phyloP scores from a whole-genome alignment of 1,140 invertebrate species.

The Macrobrachium rosenbergii region DNA sequence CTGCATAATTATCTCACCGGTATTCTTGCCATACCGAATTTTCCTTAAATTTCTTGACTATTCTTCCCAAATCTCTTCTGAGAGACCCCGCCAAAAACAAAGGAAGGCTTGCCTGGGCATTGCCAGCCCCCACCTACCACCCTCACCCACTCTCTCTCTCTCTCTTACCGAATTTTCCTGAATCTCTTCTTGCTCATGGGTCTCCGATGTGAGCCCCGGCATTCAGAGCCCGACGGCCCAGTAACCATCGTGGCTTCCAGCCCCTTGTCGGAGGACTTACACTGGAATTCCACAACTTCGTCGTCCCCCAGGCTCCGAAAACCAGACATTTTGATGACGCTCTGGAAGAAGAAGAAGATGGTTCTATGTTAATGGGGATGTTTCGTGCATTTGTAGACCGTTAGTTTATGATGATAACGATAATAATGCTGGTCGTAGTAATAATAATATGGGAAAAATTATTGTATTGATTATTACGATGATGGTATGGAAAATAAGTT shows the following conservation, averaged over 20 bases:
- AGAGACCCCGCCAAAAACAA: too few relatives aligned
- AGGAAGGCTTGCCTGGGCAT: too few relatives aligned
- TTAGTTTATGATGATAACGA: neutral
- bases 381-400: neutral
- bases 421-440: too few relatives aligned
- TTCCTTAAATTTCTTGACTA: too few relatives aligned
- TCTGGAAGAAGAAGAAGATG: conserved; percentile 74
- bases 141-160: too few relatives aligned
- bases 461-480: neutral
- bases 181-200: conserved; percentile 83
- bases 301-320: conserved; percentile 89
- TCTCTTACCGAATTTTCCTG: conserved; percentile 82
- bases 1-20: too few relatives aligned
- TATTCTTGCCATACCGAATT: too few relatives aligned
- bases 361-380: neutral
- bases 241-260: conserved; percentile 87
- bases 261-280: conserved; percentile 85
- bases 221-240: conserved; percentile 81
- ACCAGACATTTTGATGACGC: conserved; percentile 88
- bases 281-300: conserved; percentile 89
- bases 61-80: too few relatives aligned
- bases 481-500: neutral
- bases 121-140: too few relatives aligned
- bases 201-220: conserved; percentile 83
- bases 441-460: too few relatives aligned